phyloP scores from a whole-genome alignment of 23 tunicate genomes.

The Styela plicata region DNA sequence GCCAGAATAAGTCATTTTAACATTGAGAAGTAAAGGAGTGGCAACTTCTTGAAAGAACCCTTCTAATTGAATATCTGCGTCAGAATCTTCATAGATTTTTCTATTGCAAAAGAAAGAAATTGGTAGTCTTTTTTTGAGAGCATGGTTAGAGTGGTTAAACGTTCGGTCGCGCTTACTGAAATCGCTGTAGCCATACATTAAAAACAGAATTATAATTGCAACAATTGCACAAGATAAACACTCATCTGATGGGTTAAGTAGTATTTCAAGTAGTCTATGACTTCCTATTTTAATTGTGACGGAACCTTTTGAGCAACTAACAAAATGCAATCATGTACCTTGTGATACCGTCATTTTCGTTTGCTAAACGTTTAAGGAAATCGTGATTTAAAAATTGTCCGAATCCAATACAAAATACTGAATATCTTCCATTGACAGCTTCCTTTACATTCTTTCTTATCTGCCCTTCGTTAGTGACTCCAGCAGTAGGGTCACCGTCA shows the following conservation, averaged over 20 bases:
- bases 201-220: too few relatives aligned
- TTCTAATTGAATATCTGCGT: slow-evolving; percentile 52
- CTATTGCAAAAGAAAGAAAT: too few relatives aligned
- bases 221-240: too few relatives aligned
- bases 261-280: too few relatives aligned
- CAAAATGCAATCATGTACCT: slow-evolving; percentile 35
- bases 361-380: slow-evolving; percentile 37
- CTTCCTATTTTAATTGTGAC: too few relatives aligned
- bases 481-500: slow-evolving; percentile 64
- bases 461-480: slow-evolving; percentile 8
- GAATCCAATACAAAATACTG: slow-evolving; percentile 65
- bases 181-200: too few relatives aligned
- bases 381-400: slow-evolving; percentile 44
- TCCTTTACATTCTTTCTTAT: slow-evolving; percentile 9
- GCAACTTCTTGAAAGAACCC: slow-evolving; percentile 76
- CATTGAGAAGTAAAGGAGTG: slow-evolving; percentile 62
- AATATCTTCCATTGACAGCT: slow-evolving; percentile 33
- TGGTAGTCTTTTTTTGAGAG: too few relatives aligned
- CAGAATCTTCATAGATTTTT: too few relatives aligned
- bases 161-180: too few relatives aligned
- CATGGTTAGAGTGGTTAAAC: too few relatives aligned
- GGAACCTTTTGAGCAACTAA: background rate
- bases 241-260: too few relatives aligned
- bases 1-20: slow-evolving; percentile 46
- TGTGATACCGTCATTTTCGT: slow-evolving; percentile 52